These are phyloP conservation scores for Danio jaintianensis DNA, from an alignment of 2,797 vertebrate genomes.

Conservation along the genomic window DNA sequence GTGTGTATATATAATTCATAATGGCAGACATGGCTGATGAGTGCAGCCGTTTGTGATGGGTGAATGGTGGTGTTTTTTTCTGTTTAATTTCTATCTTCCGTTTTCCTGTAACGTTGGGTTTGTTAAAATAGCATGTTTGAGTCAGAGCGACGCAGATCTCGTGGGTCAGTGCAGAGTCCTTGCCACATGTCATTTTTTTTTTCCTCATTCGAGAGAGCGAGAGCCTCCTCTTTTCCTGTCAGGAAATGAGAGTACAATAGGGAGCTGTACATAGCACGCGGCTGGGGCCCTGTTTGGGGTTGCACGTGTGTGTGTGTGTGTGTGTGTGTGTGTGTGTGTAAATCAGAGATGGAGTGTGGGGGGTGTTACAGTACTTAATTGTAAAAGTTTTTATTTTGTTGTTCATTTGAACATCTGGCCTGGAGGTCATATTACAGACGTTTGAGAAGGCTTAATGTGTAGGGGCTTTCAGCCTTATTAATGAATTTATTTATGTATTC, in stretches of 20 bases:
- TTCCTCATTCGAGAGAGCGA: conserved; percentile 47
- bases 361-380: conserved; percentile 18
- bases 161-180: conserved; percentile 35
- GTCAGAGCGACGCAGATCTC: conserved; percentile 29
- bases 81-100: conserved; percentile 39
- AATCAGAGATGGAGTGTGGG: conserved; percentile 8
- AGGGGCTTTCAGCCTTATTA: neutral
- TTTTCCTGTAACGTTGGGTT: conserved; percentile 40
- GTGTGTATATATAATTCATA: conserved; percentile 37
- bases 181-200: conserved; percentile 49
- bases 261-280: conserved; percentile 56
- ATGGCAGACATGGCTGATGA: conserved; percentile 24
- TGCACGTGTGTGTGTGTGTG: conserved; percentile 30
- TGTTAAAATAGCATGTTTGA: conserved; percentile 45
- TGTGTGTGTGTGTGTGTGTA: conserved; percentile 30
- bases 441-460: neutral
- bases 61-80: conserved; percentile 28
- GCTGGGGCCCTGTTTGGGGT: conserved; percentile 44
- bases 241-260: conserved; percentile 68
- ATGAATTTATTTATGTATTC: neutral
- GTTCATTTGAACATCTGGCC: neutral
- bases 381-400: neutral
- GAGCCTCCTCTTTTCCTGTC: conserved; percentile 63
- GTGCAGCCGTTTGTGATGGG: conserved; percentile 11
- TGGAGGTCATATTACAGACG: conserved; percentile 26